Evolutionary conservation across 2,113 vertebrate genomes (phyloP).

Genomic region (Mastomys natalensis): DNA sequence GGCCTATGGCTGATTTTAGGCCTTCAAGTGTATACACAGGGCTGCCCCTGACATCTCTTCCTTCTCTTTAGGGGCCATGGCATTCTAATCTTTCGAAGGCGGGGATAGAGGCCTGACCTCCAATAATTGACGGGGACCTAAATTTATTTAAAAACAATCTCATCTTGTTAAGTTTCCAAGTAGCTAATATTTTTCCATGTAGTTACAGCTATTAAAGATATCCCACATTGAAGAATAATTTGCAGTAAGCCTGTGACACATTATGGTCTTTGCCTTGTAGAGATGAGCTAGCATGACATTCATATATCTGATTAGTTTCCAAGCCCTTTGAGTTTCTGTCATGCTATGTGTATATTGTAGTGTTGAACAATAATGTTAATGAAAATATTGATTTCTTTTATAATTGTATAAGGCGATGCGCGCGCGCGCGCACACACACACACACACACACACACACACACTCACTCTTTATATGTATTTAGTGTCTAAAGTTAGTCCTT

Average conservation of each 20-base stretch:
- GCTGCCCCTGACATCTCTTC: too few species aligned
- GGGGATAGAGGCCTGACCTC: too few species aligned
- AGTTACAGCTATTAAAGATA: neutral
- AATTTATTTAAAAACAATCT: neutral
- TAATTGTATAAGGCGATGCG: neutral
- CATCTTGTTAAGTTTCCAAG: neutral
- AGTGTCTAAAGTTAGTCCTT: neutral
- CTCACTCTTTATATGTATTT: neutral
- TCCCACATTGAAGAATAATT: neutral
- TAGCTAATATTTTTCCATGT: neutral
- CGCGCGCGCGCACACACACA: neutral
- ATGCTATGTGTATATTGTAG: neutral
- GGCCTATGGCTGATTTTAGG: too few species aligned
- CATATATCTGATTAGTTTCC: neutral
- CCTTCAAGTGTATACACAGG: too few species aligned
- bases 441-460: rapidly evolving
- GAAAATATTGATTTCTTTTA: neutral
- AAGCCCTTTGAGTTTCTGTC: neutral
- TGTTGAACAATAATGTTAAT: neutral
- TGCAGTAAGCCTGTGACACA: neutral
- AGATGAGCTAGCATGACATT: neutral
- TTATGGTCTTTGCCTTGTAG: neutral
- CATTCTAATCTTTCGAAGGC: too few species aligned
- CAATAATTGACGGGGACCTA: too few species aligned
- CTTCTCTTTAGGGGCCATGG: too few species aligned